Evolutionary conservation across 1,140 invertebrate species (phyloP), one percentile per base, ranked within the genome.

Genomic region (Artemia franciscana): DNA sequence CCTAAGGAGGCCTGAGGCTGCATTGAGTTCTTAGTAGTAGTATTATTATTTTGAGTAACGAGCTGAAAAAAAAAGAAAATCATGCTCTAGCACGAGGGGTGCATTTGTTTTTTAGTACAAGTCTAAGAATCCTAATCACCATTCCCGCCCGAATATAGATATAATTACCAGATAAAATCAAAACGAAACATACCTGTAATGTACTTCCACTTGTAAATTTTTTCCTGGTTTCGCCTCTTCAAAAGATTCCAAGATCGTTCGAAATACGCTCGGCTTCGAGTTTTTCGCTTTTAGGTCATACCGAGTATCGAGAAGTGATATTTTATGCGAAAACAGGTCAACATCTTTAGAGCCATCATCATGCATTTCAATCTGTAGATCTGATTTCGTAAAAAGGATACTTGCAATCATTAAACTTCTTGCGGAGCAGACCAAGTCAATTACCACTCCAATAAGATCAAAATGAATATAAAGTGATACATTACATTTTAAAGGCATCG

Each of bases 271-370:
- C 26, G 81, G 81, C 62, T 39, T 60, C n/a, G 25, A 28, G 4
- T 18, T 60, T n/a, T 24, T 62, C 26, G n/a, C 9, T 2, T 66
- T 69, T 74, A 74, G 69, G 70, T 73, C 71, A 65, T 73, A 88
- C 63, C 88, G 78, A 9, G 84, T 87, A 71, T 95, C 92, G 30
- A 79, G 81, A 58, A 93, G 80, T 1, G 88, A 71, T 70, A 96
- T 94, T 73, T 94, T 90, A 71, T 87, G 84, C 0, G 90, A 95
- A 0, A 93, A 86, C 3, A 96, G 75, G 75, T 94, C 91, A 25
- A 95, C 82, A 69, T 95, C 91, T 73, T 89, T 88, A 7, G 86
- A 84, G 9, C 84, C 80, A 73, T 95, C 87, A 65, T 86, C 91
- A 69, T 83, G 84, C 1, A 82, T 82, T 69, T 92, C 88, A 57